Conservation (phyloP, 2,113 vertebrate species). For the Notothenia rossii region DNA sequence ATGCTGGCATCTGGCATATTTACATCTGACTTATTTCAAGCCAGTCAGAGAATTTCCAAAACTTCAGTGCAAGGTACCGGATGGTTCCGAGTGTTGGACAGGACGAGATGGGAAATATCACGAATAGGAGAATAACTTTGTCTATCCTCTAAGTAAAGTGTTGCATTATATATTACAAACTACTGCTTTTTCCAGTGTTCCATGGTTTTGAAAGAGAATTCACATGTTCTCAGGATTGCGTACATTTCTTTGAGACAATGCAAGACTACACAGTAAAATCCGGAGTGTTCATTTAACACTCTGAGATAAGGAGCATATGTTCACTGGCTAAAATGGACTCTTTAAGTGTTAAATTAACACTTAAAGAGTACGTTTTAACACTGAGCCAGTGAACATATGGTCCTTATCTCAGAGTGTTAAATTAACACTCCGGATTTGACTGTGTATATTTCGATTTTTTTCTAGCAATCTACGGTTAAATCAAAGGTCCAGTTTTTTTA, state of each 20-base stretch:
- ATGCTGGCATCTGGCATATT: constrained; percentile 54
- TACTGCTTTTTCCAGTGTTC: neutral
- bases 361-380: too few species aligned
- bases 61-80: neutral
- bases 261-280: too few species aligned
- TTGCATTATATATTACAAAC: neutral
- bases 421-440: too few species aligned
- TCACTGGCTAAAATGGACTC: too few species aligned
- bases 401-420: too few species aligned
- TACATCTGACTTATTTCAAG: constrained; percentile 56
- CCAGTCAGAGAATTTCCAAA: constrained; percentile 48
- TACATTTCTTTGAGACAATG: neutral
- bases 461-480: neutral
- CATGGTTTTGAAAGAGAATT: neutral
- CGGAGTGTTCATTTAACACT: too few species aligned
- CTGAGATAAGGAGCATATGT: too few species aligned
- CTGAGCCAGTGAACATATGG: too few species aligned
- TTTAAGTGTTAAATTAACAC: too few species aligned
- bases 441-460: too few species aligned
- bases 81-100: neutral
- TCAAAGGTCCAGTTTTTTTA: neutral
- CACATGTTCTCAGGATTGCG: neutral
- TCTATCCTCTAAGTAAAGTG: neutral
- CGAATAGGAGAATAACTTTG: constrained; percentile 8
- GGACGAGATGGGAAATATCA: constrained; percentile 21